These are phyloP conservation scores for Motacilla alba DNA, from an alignment of 2,113 vertebrate species.

Conservation along the genomic window DNA sequence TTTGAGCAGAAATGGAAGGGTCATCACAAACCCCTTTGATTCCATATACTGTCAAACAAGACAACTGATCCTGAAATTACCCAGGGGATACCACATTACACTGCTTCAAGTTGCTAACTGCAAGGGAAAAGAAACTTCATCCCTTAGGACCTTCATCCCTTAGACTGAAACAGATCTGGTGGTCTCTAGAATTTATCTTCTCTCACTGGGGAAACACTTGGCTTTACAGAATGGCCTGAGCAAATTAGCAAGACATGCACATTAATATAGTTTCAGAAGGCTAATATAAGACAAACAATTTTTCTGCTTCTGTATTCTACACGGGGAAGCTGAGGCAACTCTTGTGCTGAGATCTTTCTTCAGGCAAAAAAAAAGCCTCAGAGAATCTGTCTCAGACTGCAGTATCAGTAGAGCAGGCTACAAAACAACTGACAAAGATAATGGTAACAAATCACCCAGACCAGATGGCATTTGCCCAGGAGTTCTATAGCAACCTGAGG, in stretches of 20 bases:
- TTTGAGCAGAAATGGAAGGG: background rate
- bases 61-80: background rate
- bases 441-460: background rate
- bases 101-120: background rate
- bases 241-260: background rate
- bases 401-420: background rate
- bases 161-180: background rate
- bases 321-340: fast-evolving
- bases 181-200: background rate
- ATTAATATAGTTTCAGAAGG: background rate
- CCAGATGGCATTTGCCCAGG: background rate
- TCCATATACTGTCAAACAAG: background rate
- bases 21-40: background rate
- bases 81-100: background rate
- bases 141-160: background rate
- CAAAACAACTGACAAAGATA: background rate
- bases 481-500: background rate
- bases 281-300: background rate
- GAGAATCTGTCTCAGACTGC: background rate
- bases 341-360: background rate
- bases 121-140: background rate
- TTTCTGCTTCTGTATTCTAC: background rate
- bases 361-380: background rate
- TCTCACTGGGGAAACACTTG: background rate
- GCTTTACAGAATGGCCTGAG: background rate